Base-by-base conservation (phyloP, 2,888 invertebrate species). In the Drosophila mimica region DNA sequence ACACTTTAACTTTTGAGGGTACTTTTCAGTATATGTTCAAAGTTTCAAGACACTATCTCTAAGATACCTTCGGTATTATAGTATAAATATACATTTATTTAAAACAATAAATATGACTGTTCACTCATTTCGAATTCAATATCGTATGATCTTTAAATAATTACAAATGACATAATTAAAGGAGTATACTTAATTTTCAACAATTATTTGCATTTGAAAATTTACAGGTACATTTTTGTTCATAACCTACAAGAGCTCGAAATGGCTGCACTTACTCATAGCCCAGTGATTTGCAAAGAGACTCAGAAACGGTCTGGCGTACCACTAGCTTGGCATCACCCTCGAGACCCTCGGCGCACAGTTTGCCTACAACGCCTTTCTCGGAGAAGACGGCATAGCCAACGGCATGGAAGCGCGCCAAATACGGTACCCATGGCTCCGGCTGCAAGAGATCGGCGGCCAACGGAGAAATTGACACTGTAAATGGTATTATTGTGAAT, bases 361-460 rank as follows among this genome's bases (percentile, higher is more conserved):
- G 93, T 93, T 97, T 97, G 59, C 97, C 97, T 58, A 95, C 94
- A 59, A 95, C 94, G 8, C 97, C 97, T 88, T 96, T 96, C 93
- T 97, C 97, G 82, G 97, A 96, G 94, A 97, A 97, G 74, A 97
- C 95, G 5, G 97, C 96, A 93, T 95, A 97, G n/a, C 98, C 98
- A 77, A 96, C 96, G 64, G 95, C 94, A 84, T 94, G 95, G 87
- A 97, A 96, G 68, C 95, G 94, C 0, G 95, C 94, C 53, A 96
- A 95, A 90, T 96, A 95, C 1, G 97, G 96, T 3, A 95, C 95
- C 91, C 96, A 94, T 70, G 95, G 93, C 52, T 94, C 95, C 76
- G 95, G 95, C 61, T 95, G 94, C 71, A 94, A 94, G 91, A 96
- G 94, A 60, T 95, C 94, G 9, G 95, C 94, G 48, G 97, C 94